Evolutionary conservation across 2,888 invertebrate genomes (phyloP), one percentile per base, ranked within the genome.

Genomic region (Dicroscelio sp.): DNA sequence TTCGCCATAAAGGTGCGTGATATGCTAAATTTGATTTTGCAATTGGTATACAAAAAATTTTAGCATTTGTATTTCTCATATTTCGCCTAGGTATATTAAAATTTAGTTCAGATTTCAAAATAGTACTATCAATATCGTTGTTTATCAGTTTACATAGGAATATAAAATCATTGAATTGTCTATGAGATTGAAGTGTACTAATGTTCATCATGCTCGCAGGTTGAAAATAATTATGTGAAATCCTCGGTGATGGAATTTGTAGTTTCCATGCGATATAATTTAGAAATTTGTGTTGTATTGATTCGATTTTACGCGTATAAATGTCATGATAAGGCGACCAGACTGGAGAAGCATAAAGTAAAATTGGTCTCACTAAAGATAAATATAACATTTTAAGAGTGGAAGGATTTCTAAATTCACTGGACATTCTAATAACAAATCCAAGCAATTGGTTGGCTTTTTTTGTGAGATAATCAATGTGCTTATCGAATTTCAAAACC

Each of bases 251-350:
- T n/a, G 33, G 35, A 3, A 67, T 8, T 35, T 67, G 27, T 2
- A 67, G 23, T 67, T 35, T 35, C 35, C 35, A 67, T 8, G 67
- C 67, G 1, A 67, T 23, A 35, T 30, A 23, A 14, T 35, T 71
- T 35, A 48, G 48, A 27, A 71, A 48, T 71, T 71, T 71, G 20
- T 71, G 71, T 71, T 71, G 71, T 12, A 71, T n/a, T 20, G 71
- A 10, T 48, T 71, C 48, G 8, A 71, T 3, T 20, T 48, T 48
- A n/a, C 17, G 20, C 1, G 27, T 48, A 17, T 71, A 10, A 43
- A 10, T 48, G 27, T 71, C 20, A 30, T 48, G 30, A 25, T 71
- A 17, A 14, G 71, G 43, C 48, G 30, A 48, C 30, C 43, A 35
- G 2, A 35, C 35, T 4, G 67, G 67, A n/a, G 35, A 67, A 4